A percentile compares a stretch with the other conserved stretches of the same genome.
Conservation (phyloP, 2,888 invertebrate species). For the Cryptocephalus moraei region DNA sequence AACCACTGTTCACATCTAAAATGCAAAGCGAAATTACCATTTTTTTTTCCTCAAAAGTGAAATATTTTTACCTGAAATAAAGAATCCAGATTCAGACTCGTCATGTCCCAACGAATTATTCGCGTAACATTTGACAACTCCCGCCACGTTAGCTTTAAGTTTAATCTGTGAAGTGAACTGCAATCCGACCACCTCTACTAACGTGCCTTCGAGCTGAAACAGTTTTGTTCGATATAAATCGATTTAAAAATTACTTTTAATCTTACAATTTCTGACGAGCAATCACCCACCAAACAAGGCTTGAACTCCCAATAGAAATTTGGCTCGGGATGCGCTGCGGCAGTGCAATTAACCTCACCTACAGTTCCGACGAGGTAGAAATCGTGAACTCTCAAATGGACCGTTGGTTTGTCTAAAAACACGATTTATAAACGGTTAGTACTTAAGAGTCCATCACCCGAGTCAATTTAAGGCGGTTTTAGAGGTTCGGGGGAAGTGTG, state of each 20-base stretch:
- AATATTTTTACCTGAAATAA: conserved; percentile 25
- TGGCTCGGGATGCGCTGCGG: conserved; percentile 48
- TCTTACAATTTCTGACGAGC: conserved; percentile 25
- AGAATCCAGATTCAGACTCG: conserved; percentile 13
- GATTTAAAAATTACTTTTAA: neutral
- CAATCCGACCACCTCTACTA: conserved; percentile 11
- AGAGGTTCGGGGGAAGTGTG: too few relatives aligned
- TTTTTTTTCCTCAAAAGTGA: too few relatives aligned
- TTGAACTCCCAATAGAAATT: conserved; percentile 45
- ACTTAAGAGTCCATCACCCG: too few relatives aligned
- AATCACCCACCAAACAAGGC: conserved; percentile 36
- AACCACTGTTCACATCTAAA: conserved; percentile 40
- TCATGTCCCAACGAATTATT: conserved; percentile 33
- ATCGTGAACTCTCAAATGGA: conserved; percentile 28
- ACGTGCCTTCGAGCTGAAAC: conserved; percentile 13
- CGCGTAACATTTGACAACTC: conserved; percentile 38
- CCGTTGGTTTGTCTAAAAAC: conserved; percentile 40
- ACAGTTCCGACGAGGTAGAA: conserved; percentile 39
- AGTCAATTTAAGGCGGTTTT: too few relatives aligned
- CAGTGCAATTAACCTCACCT: conserved; percentile 41
- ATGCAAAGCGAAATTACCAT: conserved; percentile 4
- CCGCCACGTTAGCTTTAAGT: conserved; percentile 36
- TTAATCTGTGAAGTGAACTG: conserved; percentile 30
- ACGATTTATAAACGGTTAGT: conserved; percentile 1
- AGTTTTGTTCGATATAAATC: neutral